These are phyloP conservation scores for Dendrocopos noguchii DNA, from an alignment of 2,113 vertebrate genomes.

Conservation along the genomic window DNA sequence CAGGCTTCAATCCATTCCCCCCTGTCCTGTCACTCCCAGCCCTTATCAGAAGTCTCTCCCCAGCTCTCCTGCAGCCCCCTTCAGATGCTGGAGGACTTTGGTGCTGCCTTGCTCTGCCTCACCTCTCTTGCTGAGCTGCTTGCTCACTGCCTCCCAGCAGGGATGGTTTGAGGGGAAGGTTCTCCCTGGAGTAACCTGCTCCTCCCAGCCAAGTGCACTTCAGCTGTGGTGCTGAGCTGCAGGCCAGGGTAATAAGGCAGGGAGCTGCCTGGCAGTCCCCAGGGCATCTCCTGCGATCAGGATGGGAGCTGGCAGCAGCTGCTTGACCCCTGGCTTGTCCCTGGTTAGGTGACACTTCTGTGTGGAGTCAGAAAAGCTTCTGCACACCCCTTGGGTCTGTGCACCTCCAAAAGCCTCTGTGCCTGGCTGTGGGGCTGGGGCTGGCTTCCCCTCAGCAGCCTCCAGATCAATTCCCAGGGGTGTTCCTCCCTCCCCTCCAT, in stretches of 20 bases:
- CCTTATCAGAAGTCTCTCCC: too few relatives aligned
- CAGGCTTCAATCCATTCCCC: too few relatives aligned
- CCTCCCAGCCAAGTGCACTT: not conserved
- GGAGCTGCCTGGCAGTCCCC: constrained; percentile 4
- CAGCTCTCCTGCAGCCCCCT: too few relatives aligned
- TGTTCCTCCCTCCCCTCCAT: not conserved
- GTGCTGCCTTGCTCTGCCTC: not conserved
- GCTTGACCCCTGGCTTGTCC: not conserved
- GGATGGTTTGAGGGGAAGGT: not conserved
- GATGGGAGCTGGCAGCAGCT: not conserved
- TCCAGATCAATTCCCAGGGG: not conserved
- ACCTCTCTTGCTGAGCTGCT: not conserved
- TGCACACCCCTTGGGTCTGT: not conserved
- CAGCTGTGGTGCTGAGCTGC: not conserved
- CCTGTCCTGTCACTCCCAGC: too few relatives aligned
- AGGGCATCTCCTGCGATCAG: not conserved
- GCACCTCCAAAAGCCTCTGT: not conserved
- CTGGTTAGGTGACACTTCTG: not conserved
- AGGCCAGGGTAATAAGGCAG: not conserved
- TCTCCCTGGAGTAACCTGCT: not conserved
- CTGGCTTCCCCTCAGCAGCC: too few relatives aligned
- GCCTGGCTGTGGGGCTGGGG: too few relatives aligned
- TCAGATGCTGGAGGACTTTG: rapidly evolving
- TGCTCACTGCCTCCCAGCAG: not conserved
- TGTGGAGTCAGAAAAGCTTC: not conserved